Evolutionary conservation across 2,888 invertebrate species (phyloP).

Genomic region (Caradrina kadenii): DNA sequence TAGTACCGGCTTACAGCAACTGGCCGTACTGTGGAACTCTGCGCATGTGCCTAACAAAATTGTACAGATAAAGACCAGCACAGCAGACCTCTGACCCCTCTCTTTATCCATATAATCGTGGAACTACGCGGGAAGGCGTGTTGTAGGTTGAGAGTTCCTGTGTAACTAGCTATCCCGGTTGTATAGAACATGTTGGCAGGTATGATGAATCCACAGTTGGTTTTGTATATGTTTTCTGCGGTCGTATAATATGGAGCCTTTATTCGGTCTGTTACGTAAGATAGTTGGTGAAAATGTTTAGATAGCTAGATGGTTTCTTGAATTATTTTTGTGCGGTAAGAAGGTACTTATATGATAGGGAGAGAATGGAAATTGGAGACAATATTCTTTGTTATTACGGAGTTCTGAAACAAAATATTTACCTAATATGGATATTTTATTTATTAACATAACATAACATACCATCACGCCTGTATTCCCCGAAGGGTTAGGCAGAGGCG

Average conservation of each 20-base stretch:
- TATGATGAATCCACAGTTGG: conserved; percentile 85
- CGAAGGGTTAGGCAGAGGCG: too few species aligned
- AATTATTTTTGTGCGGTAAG: conserved; percentile 13
- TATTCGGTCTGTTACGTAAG: conserved; percentile 47
- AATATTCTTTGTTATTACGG: background rate
- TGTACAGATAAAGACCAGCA: conserved; percentile 71
- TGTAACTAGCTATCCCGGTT: conserved; percentile 64
- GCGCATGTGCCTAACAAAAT: conserved; percentile 82
- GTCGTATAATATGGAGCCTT: conserved; percentile 51
- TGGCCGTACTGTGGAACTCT: conserved; percentile 66
- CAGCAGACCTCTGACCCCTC: conserved; percentile 68
- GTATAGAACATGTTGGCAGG: conserved; percentile 66
- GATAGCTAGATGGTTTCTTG: conserved; percentile 12
- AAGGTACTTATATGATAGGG: background rate
- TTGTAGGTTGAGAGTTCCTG: conserved; percentile 59
- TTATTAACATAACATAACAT: background rate
- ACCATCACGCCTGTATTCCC: too few species aligned
- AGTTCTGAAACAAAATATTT: background rate
- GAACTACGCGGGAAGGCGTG: conserved; percentile 39
- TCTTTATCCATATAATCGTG: conserved; percentile 1
- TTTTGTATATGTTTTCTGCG: conserved; percentile 73
- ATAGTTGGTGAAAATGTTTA: conserved; percentile 38
- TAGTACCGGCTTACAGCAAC: conserved; percentile 74
- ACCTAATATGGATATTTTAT: conserved; percentile 1
- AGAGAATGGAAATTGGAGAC: background rate